These are phyloP conservation scores for Silurus asotus DNA, from an alignment of 2,113 vertebrate species.

Conservation along the genomic window DNA sequence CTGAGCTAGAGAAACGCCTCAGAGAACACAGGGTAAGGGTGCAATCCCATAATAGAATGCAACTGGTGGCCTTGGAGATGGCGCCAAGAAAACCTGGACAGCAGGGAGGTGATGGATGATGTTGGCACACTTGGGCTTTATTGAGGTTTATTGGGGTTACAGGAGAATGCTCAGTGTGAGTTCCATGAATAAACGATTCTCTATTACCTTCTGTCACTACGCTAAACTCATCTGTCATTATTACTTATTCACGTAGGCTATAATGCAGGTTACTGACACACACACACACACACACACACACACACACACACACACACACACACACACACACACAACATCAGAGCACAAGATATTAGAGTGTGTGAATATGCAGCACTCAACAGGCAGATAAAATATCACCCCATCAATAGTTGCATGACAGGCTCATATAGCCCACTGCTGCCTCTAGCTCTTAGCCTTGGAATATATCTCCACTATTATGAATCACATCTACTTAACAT, in stretches of 20 bases:
- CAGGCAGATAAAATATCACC: conserved; percentile 51
- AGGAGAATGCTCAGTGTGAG: conserved; percentile 45
- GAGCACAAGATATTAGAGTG: conserved; percentile 10
- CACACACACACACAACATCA: neutral
- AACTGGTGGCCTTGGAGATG: conserved; percentile 48
- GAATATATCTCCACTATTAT: conserved; percentile 46
- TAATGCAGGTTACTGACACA: conserved; percentile 45
- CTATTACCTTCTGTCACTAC: conserved; percentile 51
- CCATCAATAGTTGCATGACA: conserved; percentile 29
- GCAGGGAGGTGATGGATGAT: conserved; percentile 51
- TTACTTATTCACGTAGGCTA: conserved; percentile 52
- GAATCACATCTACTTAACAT: conserved; percentile 48
- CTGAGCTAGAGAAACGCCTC: conserved; percentile 29
- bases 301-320: neutral
- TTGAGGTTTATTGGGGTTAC: conserved; percentile 55
- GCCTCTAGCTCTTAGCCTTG: conserved; percentile 38
- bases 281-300: conserved; percentile 11
- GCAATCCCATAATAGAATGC: conserved; percentile 40
- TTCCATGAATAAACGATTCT: conserved; percentile 55
- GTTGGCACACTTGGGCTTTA: conserved; percentile 37
- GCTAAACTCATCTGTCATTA: conserved; percentile 50
- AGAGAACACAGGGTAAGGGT: conserved; percentile 41
- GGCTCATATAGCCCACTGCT: conserved; percentile 29
- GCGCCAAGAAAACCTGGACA: conserved; percentile 42
- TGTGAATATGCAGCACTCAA: conserved; percentile 49